Conservation (phyloP, 2,113 vertebrate species). For the Cinclus mexicanus region DNA sequence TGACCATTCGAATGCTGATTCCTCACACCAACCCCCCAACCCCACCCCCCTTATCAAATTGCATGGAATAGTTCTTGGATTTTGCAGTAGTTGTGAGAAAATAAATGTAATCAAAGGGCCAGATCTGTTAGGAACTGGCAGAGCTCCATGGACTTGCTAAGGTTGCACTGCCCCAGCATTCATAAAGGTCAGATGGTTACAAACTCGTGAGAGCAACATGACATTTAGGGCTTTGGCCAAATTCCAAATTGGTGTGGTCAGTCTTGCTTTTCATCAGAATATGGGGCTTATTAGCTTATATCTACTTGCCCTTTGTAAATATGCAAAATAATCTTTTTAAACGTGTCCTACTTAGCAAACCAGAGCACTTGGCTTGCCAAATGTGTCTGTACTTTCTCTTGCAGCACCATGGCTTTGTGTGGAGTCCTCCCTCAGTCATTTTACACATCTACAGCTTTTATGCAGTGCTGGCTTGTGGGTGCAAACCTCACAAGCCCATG, state of each 20-base stretch:
- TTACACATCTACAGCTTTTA: background rate
- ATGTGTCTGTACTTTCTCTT: background rate
- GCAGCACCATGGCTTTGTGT: background rate
- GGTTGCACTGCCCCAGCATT: background rate
- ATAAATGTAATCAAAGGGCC: background rate
- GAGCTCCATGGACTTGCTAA: background rate
- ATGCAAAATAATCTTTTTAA: background rate
- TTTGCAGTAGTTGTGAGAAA: background rate
- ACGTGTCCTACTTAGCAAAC: background rate
- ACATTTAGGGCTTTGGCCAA: slow-evolving; percentile 1
- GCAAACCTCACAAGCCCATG: background rate
- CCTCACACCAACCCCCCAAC: no score
- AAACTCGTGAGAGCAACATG: background rate
- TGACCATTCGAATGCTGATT: background rate
- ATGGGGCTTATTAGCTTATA: background rate
- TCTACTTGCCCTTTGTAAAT: background rate
- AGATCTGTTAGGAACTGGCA: slow-evolving; percentile 16
- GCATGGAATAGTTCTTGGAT: background rate
- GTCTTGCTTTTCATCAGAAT: background rate
- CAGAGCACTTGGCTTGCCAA: background rate
- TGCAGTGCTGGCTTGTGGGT: background rate
- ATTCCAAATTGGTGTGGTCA: background rate
- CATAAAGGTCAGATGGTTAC: background rate
- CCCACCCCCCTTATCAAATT: background rate
- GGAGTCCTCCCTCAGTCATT: background rate